Evolutionary conservation across 2,888 invertebrate species (phyloP), one percentile per base, ranked within the genome.

Genomic region (Macrophya alboannulata): DNA sequence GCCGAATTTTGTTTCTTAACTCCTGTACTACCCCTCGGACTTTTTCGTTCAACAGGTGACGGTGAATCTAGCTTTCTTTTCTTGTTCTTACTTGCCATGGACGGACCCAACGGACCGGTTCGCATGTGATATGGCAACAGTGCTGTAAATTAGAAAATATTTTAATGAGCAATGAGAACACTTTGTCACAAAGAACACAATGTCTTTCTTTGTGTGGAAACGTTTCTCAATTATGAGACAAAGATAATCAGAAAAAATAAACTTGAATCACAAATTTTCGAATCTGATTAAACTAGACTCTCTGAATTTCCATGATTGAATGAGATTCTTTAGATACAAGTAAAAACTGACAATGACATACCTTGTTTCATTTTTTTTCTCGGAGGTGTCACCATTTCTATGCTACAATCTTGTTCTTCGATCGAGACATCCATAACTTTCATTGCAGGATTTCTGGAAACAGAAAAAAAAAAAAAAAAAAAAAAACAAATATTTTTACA

Each of bases 361-460:
- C 93, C 92, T 90, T 93, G 92, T 86, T 90, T 92, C 84, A 91
- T 74, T 87, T 92, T 92, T 85, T 92, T 93, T 83, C 87, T 88
- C 81, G 91, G 92, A 0, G 88, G 84, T 17, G 89, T 87, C n/a
- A 85, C 85, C 12, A 87, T 87, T 55, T 84, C n/a, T n/a, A 90
- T 88, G 55, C 77, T 71, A 86, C 90, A 90, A 40, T 92, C 92
- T 59, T 87, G 87, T 83, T 90, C 88, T 86, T 91, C 89, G 55
- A 86, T 86, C 21, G 88, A 86, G 83, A 74, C 84, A 59, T 92
- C 90, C 92, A 92, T 92, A 85, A 90, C 88, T 92, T 91, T 91
- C 89, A 92, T 90, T 79, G 89, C 88, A 87, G 76, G 12, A 62
- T 65, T 55, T 0, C 74, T 84, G 82, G n/a, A 85, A 83, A 48